Conservation (phyloP, 2,113 vertebrate species). For the Cottus gobio region DNA sequence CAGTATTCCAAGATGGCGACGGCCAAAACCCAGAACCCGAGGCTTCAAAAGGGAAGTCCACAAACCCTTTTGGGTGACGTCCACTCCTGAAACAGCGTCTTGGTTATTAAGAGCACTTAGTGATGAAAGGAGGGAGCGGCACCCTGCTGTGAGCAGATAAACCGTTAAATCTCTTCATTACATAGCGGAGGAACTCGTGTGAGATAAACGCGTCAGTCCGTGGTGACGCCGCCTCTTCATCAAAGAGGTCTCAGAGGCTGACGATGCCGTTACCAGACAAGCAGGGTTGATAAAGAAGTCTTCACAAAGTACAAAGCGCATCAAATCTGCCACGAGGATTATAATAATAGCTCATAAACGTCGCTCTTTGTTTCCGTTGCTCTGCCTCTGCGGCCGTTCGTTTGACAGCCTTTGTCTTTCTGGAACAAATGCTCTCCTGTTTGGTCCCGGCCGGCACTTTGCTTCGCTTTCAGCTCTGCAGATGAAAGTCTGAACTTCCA, state of each 20-base stretch:
- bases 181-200: neutral
- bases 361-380: neutral
- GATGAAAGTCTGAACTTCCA: slow-evolving; percentile 43
- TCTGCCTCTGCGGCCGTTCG: neutral
- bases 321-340: neutral
- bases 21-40: neutral
- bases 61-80: neutral
- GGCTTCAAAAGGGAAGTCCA: neutral
- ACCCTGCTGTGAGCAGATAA: neutral
- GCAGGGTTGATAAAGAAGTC: neutral
- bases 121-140: neutral
- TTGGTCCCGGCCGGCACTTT: slow-evolving; percentile 1
- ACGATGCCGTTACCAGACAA: neutral
- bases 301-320: neutral
- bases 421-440: neutral
- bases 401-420: slow-evolving; percentile 22
- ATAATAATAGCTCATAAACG: slow-evolving; percentile 11
- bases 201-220: neutral
- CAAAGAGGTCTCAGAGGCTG: neutral
- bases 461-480: slow-evolving; percentile 23
- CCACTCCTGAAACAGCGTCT: neutral
- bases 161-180: neutral
- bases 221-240: neutral
- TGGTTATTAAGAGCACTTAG: neutral
- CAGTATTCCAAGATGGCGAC: too few relatives aligned